Evolutionary conservation across 2,888 invertebrate species (phyloP), one percentile per base, ranked within the genome.

Genomic region (Nemotelus pantherinus): DNA sequence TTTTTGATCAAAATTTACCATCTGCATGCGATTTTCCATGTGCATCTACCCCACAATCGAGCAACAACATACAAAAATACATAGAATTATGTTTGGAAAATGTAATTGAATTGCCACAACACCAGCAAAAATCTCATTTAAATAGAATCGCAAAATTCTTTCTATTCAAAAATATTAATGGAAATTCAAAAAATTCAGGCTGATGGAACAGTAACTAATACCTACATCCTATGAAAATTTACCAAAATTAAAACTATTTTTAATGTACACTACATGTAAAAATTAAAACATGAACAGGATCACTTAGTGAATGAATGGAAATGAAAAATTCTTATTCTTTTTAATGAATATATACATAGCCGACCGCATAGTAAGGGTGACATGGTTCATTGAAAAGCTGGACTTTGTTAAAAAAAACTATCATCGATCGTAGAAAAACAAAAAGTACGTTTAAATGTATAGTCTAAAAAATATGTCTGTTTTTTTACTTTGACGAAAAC

Each of bases 51-150:
- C 75, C 64, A 64, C 41, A 50, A 44, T 55, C 53, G 65, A 76
- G 65, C 75, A 64, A 64, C 44, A 76, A 76, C 44, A 47, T 76
- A 76, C 53, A 75, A 70, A 70, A 70, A 70, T 43, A 44, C 6
- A n/a, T 57, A 2, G 25, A 25, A 57, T 9, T 10, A 41, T 70
- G 53, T 70, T 70, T 25, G 55, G 55, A 70, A 70, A 70, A 48
- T 67, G 4, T 67, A 50, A 70, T 55, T 44, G 48, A 68, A 6
- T 50, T 50, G 53, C 70, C 70, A 70, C 70, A 70, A 70, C 70
- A 70, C 70, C 70, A 70, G 55, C 70, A 70, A 70, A 70, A 70
- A 70, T 68, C 4, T 70, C n/a, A 0, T 25, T 25, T 43, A 70
- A 41, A 70, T 50, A 70, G 70, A 53, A 55, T 43, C 55, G 55